These are phyloP conservation scores for Melanotaenia trifasciata DNA, from an alignment of 2,797 vertebrate species.

Conservation along the genomic window DNA sequence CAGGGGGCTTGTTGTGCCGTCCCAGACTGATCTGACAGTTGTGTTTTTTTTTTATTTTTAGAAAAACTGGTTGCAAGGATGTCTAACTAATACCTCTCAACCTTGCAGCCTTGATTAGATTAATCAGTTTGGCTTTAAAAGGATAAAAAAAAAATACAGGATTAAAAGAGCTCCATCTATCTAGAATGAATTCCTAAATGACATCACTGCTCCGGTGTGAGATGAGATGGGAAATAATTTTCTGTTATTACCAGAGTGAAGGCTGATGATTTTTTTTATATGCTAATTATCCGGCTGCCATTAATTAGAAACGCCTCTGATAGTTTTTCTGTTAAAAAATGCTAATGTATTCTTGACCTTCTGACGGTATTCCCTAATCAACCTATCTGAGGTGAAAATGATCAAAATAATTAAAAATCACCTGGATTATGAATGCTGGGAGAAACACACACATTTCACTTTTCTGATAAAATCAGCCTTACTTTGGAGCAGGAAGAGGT, in stretches of 20 bases:
- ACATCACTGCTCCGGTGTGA: constrained; percentile 40
- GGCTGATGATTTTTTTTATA: constrained; percentile 62
- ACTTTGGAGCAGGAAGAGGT: constrained; percentile 46
- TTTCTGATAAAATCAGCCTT: constrained; percentile 32
- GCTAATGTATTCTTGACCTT: constrained; percentile 70
- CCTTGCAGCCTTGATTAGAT: constrained; percentile 41
- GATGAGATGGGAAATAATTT: constrained; percentile 53
- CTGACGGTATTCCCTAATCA: constrained; percentile 56
- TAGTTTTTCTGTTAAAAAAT: constrained; percentile 56
- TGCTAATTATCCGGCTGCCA: constrained; percentile 70
- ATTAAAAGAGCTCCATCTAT: constrained; percentile 17
- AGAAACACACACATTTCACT: constrained; percentile 36
- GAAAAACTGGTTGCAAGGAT: constrained; percentile 11
- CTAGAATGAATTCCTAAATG: constrained; percentile 65
- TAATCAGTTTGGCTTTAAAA: constrained; percentile 11
- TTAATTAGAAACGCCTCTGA: constrained; percentile 72
- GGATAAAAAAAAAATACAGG: neutral
- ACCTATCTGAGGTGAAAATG: constrained; percentile 40
- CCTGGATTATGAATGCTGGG: constrained; percentile 30
- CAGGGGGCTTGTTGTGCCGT: constrained; percentile 62
- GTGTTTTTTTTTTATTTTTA: constrained; percentile 14
- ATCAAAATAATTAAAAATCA: constrained; percentile 52
- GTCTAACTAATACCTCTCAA: constrained; percentile 20
- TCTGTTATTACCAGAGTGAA: constrained; percentile 61
- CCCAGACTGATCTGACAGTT: constrained; percentile 40